Percentiles rank a stretch among this genome's conserved stretches.
Conservation (phyloP, 2,113 vertebrate species). For the Nanger granti region DNA sequence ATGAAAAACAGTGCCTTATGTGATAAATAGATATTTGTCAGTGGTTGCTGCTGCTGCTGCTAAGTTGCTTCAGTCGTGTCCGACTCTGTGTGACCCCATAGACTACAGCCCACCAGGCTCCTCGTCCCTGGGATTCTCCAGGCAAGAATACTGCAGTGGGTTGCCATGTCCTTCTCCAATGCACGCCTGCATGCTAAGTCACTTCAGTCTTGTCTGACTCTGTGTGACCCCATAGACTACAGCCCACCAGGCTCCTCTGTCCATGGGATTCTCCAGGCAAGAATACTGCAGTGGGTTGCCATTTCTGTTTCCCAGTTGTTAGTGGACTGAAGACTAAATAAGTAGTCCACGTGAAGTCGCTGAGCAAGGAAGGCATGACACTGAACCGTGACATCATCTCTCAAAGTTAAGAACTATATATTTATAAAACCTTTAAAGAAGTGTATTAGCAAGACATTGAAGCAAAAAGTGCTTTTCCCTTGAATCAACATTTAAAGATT, state of each 20-base stretch:
- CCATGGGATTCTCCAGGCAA: background rate
- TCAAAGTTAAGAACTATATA: background rate
- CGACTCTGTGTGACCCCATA: background rate
- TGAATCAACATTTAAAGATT: background rate
- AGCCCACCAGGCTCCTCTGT: background rate
- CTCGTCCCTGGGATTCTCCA: background rate
- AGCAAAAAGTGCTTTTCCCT: background rate
- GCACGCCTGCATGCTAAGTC: background rate
- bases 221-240: background rate
- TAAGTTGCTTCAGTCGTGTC: background rate
- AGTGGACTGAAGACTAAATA: background rate
- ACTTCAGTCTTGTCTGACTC: background rate
- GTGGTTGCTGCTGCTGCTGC: background rate
- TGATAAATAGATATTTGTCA: background rate
- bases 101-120: background rate
- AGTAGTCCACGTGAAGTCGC: background rate
- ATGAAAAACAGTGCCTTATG: background rate
- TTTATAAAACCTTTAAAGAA: background rate
- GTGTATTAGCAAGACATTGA: background rate
- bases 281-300: background rate
- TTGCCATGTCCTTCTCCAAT: background rate
- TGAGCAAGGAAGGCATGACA: rapidly evolving
- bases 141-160: background rate
- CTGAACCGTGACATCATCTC: background rate
- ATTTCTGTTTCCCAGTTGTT: background rate